A percentile compares a stretch with the other conserved stretches of the same genome.
phyloP scores from a whole-genome alignment of 2,888 invertebrate species.

The Xestia ashworthii region DNA sequence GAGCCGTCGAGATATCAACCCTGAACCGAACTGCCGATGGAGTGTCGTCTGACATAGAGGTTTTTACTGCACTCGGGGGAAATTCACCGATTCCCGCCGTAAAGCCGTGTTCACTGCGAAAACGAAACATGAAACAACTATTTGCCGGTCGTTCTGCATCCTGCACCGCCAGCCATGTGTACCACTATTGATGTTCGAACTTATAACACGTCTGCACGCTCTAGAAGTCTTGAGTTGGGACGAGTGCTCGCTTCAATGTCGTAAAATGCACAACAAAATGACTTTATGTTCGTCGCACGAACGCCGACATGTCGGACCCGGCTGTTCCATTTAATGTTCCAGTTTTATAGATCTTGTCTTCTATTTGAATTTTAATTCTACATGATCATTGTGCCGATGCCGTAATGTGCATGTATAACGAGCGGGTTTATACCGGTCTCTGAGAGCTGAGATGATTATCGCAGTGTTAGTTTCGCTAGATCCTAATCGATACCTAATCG shows the following conservation, averaged over 20 bases:
- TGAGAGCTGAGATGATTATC: slow-evolving; percentile 66
- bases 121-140: slow-evolving; percentile 80
- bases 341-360: slow-evolving; percentile 80
- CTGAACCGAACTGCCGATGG: slow-evolving; percentile 79
- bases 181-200: slow-evolving; percentile 64
- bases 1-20: slow-evolving; percentile 78
- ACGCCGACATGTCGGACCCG: slow-evolving; percentile 74
- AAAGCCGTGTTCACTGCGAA: slow-evolving; percentile 76
- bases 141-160: slow-evolving; percentile 75
- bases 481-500: slow-evolving; percentile 68
- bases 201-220: slow-evolving; percentile 65
- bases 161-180: slow-evolving; percentile 66
- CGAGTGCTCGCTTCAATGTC: slow-evolving; percentile 73
- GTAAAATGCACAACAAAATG: slow-evolving; percentile 83
- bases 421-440: slow-evolving; percentile 63
- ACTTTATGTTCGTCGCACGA: slow-evolving; percentile 75
- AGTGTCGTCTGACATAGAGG: slow-evolving; percentile 80
- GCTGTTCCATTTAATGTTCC: slow-evolving; percentile 78
- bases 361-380: slow-evolving; percentile 83
- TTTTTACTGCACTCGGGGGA: slow-evolving; percentile 87
- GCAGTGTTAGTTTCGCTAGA: slow-evolving; percentile 69
- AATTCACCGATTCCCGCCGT: slow-evolving; percentile 85
- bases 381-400: slow-evolving; percentile 74
- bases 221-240: slow-evolving; percentile 64
- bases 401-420: slow-evolving; percentile 69